phyloP scores from a whole-genome alignment of 2,797 vertebrate species.

The Rhyacichthys aspro region DNA sequence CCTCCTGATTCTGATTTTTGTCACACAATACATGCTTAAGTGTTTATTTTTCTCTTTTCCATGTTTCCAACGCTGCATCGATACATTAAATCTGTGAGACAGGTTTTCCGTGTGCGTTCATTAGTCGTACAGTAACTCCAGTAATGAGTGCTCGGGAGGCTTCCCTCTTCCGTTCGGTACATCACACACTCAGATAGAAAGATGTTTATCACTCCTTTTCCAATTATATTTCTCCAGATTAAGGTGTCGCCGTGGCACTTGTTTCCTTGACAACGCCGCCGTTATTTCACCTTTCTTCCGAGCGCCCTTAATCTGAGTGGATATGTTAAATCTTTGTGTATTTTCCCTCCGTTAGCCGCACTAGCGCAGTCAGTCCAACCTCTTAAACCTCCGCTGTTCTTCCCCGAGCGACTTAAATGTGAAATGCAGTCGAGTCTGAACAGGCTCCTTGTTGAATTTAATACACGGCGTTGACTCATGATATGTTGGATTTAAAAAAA shows the following conservation, averaged over 20 bases:
- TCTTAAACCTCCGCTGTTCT: constrained; percentile 49
- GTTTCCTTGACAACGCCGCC: constrained; percentile 81
- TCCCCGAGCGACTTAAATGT: constrained; percentile 48
- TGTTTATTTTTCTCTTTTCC: too few species aligned
- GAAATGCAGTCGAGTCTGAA: constrained; percentile 42
- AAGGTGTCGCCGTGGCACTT: constrained; percentile 74
- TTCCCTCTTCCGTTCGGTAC: constrained; percentile 55
- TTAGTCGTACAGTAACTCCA: constrained; percentile 64
- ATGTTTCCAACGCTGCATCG: too few species aligned
- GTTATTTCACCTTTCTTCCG: constrained; percentile 68
- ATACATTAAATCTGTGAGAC: too few species aligned
- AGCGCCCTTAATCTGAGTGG: constrained; percentile 69
- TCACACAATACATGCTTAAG: too few species aligned
- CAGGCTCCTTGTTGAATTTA: constrained; percentile 41
- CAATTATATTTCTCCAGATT: constrained; percentile 81
- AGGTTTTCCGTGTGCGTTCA: constrained; percentile 55
- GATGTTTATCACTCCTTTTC: constrained; percentile 78
- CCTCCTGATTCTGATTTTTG: too few species aligned
- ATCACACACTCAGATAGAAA: constrained; percentile 67
- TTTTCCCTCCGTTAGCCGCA: constrained; percentile 43
- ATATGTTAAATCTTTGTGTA: constrained; percentile 72
- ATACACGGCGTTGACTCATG: constrained; percentile 25
- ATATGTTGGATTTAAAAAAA: constrained; percentile 45
- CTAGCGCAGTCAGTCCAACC: constrained; percentile 38
- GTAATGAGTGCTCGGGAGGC: constrained; percentile 67